Base-by-base conservation (phyloP, 2,113 vertebrate genomes). In the Cettia cetti region DNA sequence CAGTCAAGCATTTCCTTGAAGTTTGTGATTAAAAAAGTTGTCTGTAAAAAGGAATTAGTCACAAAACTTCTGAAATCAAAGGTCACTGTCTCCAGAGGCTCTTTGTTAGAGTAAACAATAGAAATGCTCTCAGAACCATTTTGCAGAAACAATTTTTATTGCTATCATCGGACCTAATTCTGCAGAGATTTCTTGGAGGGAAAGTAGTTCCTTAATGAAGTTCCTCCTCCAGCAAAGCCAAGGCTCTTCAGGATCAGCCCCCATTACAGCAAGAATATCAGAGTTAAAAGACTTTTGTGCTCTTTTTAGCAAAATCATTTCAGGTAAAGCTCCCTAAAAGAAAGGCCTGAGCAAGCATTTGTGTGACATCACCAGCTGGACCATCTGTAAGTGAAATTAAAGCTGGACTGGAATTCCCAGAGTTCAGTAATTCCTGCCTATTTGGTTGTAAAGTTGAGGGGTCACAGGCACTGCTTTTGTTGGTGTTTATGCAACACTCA, bases 21-120 rank as follows among this genome's bases (percentile, higher is more conserved):
- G 95, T 96, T 94, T 87, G 92, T 82, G 86, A 79, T 82, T 97
- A 97, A 97, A 92, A 91, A 72, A 94, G 59, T 40, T 80, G 86
- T 92, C 86, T 92, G 91, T 69, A 69, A 90, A 89, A 74, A 7
- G 10, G 68, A 89, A 93, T 95, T 97, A 95, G 93, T 91, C 90
- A 84, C 15, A 52, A 86, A 95, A 94, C 90, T 96, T 89, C 90
- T 86, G 91, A 95, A 92, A 86, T 75, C 50, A 93, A 88, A 94
- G 93, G 92, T 84, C 79, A 22, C 6, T 19, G 35, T 74, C 49
- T 92, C 2, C 47, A 76, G 82, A 86, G 72, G 31, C 27, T 27
- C 50, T 53, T n/a, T 78, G 71, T 86, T 78, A 45, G 15, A 26
- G 33, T 76, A 91, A 96, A 95, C 82, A 96, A 79, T 57, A 65